These are phyloP conservation scores for Drosophila repleta DNA, from an alignment of 1,140 invertebrate species.

Conservation along the genomic window DNA sequence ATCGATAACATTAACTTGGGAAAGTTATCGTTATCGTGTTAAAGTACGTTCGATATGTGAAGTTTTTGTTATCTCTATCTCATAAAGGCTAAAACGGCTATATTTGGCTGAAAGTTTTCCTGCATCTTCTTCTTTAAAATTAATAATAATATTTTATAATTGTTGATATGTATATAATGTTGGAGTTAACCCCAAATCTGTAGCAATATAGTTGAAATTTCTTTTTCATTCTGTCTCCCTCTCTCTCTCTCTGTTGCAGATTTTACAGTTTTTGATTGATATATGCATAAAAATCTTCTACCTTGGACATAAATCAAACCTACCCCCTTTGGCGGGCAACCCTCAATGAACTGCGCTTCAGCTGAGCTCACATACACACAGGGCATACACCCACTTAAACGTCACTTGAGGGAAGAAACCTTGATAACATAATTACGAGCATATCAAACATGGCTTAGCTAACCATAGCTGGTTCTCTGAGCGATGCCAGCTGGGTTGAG, in stretches of 20 bases:
- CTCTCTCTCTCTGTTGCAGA: not conserved
- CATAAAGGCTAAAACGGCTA: too few relatives aligned
- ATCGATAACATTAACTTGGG: too few relatives aligned
- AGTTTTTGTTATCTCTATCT: too few relatives aligned
- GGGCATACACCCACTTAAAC: constrained; percentile 56
- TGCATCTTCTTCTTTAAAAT: too few relatives aligned
- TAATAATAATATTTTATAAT: too few relatives aligned
- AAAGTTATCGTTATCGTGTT: too few relatives aligned
- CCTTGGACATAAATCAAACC: constrained; percentile 39
- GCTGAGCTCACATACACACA: constrained; percentile 19
- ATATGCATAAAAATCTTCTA: not conserved
- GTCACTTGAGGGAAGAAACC: constrained; percentile 63
- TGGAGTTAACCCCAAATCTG: too few relatives aligned
- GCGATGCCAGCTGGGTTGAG: constrained; percentile 8
- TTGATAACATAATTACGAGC: constrained; percentile 79
- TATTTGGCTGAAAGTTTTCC: too few relatives aligned
- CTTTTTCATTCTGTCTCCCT: not conserved
- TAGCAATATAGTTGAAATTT: too few relatives aligned
- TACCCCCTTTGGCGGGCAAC: constrained; percentile 27
- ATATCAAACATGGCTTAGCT: constrained; percentile 72
- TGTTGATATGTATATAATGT: too few relatives aligned
- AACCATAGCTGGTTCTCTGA: constrained; percentile 12
- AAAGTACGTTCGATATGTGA: too few relatives aligned
- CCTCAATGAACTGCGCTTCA: constrained; percentile 19
- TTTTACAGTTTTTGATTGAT: constrained; percentile 4